Percentiles rank a stretch among this genome's conserved stretches.
Conservation (phyloP, 2,113 vertebrate species). For the Rousettus leschenaultii region DNA sequence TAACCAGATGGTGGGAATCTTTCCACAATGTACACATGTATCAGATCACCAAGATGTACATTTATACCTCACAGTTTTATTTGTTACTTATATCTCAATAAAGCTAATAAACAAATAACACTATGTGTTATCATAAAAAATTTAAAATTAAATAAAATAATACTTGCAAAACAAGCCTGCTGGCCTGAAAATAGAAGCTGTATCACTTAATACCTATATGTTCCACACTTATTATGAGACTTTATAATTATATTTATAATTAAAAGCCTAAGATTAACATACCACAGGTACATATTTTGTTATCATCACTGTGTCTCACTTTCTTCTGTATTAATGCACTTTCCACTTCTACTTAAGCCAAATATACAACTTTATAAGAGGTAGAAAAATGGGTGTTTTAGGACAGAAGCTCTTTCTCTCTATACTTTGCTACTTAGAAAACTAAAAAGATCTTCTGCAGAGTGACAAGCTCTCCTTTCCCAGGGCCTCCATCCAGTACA, state of each 20-base stretch:
- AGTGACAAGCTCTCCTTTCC: accelerated
- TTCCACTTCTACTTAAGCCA: background rate
- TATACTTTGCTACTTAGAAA: background rate
- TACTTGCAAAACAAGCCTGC: background rate
- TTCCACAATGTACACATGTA: background rate
- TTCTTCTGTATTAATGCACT: background rate
- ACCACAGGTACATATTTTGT: background rate
- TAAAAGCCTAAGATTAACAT: background rate
- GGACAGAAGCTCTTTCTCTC: background rate
- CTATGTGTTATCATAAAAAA: background rate
- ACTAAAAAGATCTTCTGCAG: background rate
- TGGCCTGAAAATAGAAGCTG: background rate
- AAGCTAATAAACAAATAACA: background rate
- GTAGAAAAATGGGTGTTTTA: background rate
- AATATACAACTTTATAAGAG: background rate
- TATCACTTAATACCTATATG: background rate
- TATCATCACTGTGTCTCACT: background rate
- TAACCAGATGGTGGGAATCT: background rate
- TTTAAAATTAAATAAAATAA: background rate
- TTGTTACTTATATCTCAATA: background rate
- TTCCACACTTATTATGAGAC: background rate
- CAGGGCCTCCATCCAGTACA: background rate
- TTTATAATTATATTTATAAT: background rate
- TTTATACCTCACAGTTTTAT: background rate
- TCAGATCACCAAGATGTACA: background rate